Percentiles rank a stretch among this genome's conserved stretches.
Evolutionary conservation across 2,797 vertebrate species (phyloP).

Genomic region (Ctenopoma kingsleyae): DNA sequence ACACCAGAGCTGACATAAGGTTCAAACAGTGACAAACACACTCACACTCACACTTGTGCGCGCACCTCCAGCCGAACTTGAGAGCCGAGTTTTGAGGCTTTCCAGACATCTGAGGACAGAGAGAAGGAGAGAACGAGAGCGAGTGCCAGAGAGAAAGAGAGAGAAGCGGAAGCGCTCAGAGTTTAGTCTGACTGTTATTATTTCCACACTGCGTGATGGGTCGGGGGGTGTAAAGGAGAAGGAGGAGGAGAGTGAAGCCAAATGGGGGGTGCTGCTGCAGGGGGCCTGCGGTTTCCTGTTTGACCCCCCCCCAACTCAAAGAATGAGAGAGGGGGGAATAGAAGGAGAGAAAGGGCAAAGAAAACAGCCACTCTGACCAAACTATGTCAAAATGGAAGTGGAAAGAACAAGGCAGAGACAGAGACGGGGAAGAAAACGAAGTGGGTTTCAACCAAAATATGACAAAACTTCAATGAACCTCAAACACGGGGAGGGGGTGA

Average conservation of each 20-base stretch:
- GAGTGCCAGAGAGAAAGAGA: conserved; percentile 45
- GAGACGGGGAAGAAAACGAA: conserved; percentile 69
- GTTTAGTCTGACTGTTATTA: conserved; percentile 82
- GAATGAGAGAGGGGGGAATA: conserved; percentile 61
- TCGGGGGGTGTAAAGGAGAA: conserved; percentile 67
- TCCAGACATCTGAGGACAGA: conserved; percentile 73
- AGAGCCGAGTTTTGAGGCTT: conserved; percentile 67
- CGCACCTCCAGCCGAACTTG: conserved; percentile 51
- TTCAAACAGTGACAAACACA: conserved; percentile 39
- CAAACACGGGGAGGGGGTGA: conserved; percentile 71
- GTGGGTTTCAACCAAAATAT: conserved; percentile 79
- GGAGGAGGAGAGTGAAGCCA: conserved; percentile 68
- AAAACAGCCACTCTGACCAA: conserved; percentile 77
- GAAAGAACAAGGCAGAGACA: conserved; percentile 73
- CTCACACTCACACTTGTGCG: conserved; percentile 23
- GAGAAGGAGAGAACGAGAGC: conserved; percentile 48
- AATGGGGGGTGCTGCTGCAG: conserved; percentile 74
- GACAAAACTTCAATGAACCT: conserved; percentile 79
- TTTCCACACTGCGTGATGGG: conserved; percentile 83
- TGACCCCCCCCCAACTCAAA: conserved; percentile 53
- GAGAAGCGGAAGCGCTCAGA: conserved; percentile 78
- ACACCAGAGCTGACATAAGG: conserved; percentile 49
- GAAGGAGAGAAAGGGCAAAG: conserved; percentile 63
- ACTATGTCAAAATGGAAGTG: conserved; percentile 80
- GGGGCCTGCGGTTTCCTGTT: conserved; percentile 84